phyloP scores from a whole-genome alignment of 2,113 vertebrate species.

The Microtus montanus region DNA sequence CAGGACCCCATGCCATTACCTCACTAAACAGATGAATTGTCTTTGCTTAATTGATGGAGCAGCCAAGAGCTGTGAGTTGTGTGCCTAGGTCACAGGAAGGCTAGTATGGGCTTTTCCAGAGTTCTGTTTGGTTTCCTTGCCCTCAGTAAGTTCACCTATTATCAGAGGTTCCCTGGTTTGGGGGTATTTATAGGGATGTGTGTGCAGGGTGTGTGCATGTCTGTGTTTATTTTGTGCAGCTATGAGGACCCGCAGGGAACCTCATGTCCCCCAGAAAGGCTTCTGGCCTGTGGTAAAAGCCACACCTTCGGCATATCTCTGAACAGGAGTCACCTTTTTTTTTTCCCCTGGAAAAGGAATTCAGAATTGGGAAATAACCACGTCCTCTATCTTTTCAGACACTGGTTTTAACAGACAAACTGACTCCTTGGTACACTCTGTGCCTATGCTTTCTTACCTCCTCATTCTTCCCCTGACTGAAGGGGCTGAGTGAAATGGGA shows the following conservation, averaged over 20 bases:
- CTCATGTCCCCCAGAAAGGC: neutral
- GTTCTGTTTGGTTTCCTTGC: slow-evolving; percentile 38
- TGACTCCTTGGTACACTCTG: neutral
- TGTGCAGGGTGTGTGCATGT: neutral
- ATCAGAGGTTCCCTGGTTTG: slow-evolving; percentile 36
- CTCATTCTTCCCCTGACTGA: neutral
- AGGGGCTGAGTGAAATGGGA: neutral
- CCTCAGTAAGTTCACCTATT: slow-evolving; percentile 47
- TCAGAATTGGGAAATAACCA: slow-evolving; percentile 57
- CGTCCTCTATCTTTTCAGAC: slow-evolving; percentile 49
- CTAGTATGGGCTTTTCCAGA: slow-evolving; percentile 42
- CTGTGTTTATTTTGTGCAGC: neutral
- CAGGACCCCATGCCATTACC: too few relatives aligned
- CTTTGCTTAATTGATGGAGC: neutral
- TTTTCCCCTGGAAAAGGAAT: slow-evolving; percentile 53
- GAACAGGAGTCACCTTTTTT: slow-evolving; percentile 56
- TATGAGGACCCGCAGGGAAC: neutral
- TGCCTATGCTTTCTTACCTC: neutral
- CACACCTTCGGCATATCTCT: slow-evolving; percentile 37
- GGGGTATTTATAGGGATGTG: neutral
- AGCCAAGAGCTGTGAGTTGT: neutral
- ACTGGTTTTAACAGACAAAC: neutral
- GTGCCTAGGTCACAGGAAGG: slow-evolving; percentile 13
- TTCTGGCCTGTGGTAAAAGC: slow-evolving; percentile 2
- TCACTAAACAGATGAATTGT: neutral